Evolutionary conservation across 1,140 invertebrate genomes (phyloP), one percentile per base, ranked within the genome.

Genomic region (Penaeus vannamei): DNA sequence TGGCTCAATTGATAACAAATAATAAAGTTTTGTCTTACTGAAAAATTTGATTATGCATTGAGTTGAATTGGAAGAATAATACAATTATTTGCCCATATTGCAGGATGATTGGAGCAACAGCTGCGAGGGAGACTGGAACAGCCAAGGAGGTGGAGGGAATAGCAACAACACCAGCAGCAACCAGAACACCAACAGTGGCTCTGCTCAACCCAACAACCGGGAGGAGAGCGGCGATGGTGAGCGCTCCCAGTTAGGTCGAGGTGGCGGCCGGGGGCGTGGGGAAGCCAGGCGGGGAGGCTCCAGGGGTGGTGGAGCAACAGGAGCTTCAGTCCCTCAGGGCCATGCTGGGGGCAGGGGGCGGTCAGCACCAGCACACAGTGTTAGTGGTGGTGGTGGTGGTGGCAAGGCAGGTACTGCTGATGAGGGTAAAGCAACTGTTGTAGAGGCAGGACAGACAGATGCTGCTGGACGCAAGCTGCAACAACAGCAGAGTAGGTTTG

Each of bases 261-360:
- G 93, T 82, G 72, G 91, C 82, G 92, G 91, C 26, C 77, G 91
- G 86, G 92, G 92, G 46, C 90, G 93, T 84, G 92, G 93, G 84
- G 91, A 91, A 79, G 92, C 89, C 85, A 86, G 91, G 66, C 79
- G 90, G 77, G 90, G 91, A 77, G 81, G 77, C 89, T 76, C 89
- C 77, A 89, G 90, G 86, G 46, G 69, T 53, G 61, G 61, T 61
- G 86, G 84, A 76, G 89, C 85, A 80, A 29, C 62, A 90, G 86
- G 60, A 82, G 90, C 72, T 76, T 80, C 77, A 84, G 66, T 69
- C 46, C 87, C 72, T 53, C 86, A 87, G 79, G 79, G 77, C 77
- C 86, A 82, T 69, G 62, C 86, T 69, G 87, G 88, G 61, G 90
- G 90, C 82, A 84, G 76, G 85, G 85, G 85, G 66, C 85, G 85